These are phyloP conservation scores for Hirundichthys speculiger DNA, from an alignment of 2,113 vertebrate species.

Conservation along the genomic window DNA sequence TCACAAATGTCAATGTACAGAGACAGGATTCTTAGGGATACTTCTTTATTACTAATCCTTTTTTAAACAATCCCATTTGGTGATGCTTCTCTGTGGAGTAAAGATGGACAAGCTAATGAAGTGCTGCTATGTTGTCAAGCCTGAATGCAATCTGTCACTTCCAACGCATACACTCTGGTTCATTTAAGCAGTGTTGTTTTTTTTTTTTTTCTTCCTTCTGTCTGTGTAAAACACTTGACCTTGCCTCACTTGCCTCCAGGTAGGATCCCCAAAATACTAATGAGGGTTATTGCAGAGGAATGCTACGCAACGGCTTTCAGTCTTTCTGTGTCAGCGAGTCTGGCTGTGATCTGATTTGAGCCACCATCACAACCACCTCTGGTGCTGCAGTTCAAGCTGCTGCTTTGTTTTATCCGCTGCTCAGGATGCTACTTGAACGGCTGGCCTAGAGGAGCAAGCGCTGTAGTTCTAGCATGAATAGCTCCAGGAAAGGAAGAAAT, in stretches of 20 bases:
- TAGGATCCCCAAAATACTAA: slow-evolving; percentile 72
- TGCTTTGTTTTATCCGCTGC: slow-evolving; percentile 39
- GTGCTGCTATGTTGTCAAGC: slow-evolving; percentile 18
- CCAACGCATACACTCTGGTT: slow-evolving; percentile 13
- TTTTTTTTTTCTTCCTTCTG: slow-evolving; percentile 9
- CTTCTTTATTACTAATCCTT: slow-evolving; percentile 58
- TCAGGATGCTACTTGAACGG: slow-evolving; percentile 10
- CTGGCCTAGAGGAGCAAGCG: slow-evolving; percentile 28
- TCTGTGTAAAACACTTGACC: slow-evolving; percentile 69
- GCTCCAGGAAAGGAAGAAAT: slow-evolving; percentile 28
- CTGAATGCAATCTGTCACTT: slow-evolving; percentile 32
- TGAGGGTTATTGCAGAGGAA: slow-evolving; percentile 58
- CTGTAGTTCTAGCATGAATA: slow-evolving; percentile 9
- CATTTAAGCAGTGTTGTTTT: slow-evolving; percentile 38
- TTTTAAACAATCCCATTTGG: slow-evolving; percentile 52
- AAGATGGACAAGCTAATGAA: slow-evolving; percentile 55
- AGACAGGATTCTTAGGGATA: slow-evolving; percentile 46
- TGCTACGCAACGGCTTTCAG: slow-evolving; percentile 44
- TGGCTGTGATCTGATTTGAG: slow-evolving; percentile 61
- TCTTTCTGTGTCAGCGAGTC: slow-evolving; percentile 49
- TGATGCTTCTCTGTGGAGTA: slow-evolving; percentile 9
- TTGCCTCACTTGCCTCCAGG: slow-evolving; percentile 70
- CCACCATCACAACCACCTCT: slow-evolving; percentile 36
- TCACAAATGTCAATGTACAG: slow-evolving; percentile 46
- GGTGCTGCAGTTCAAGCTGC: slow-evolving; percentile 44